Evolutionary conservation across 2,797 vertebrate genomes (phyloP), one percentile per base, ranked within the genome.

Genomic region (Chiroxiphia lanceolata): DNA sequence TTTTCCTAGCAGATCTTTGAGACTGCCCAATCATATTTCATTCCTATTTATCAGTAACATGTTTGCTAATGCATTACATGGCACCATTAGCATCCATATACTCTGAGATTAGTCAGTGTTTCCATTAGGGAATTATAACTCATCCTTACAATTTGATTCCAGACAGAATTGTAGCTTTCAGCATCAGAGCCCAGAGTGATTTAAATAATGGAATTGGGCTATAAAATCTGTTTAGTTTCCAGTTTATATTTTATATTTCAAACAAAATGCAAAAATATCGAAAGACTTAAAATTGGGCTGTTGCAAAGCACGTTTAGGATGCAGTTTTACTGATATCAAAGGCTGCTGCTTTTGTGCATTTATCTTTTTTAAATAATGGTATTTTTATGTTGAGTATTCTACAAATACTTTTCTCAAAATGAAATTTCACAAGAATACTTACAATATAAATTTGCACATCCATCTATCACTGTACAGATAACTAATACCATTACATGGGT

Each of bases 81-180:
- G 91, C 91, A 94, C 87, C 89, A 91, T 80, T 80, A 94, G 65
- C 82, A 85, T 92, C 92, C 64, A 79, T 90, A 68, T 29, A 85
- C 81, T 91, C 78, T 10, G 50, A 91, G 89, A 84, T 95, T 87
- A 96, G 91, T 36, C 89, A 85, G 68, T 68, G 61, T 71, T 96
- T 94, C 89, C 92, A 90, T 94, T 78, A 93, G 45, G 79, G 84
- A 91, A 91, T 96, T 93, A 87, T 89, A 95, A 94, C 71, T 96
- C 87, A 85, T 87, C 81, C 56, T 79, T 61, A 80, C 83, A 42
- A 68, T 91, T 75, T 81, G 53, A 91, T 84, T 92, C 71, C 76
- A 92, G 87, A 53, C 84, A 81, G 93, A 92, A 87, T 29, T 77
- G 90, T n/a, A 89, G 93, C 71, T 93, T 95, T 80, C 78, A 83